Evolutionary conservation across 1,140 invertebrate species (phyloP).

Genomic region (Lethrus apterus): DNA sequence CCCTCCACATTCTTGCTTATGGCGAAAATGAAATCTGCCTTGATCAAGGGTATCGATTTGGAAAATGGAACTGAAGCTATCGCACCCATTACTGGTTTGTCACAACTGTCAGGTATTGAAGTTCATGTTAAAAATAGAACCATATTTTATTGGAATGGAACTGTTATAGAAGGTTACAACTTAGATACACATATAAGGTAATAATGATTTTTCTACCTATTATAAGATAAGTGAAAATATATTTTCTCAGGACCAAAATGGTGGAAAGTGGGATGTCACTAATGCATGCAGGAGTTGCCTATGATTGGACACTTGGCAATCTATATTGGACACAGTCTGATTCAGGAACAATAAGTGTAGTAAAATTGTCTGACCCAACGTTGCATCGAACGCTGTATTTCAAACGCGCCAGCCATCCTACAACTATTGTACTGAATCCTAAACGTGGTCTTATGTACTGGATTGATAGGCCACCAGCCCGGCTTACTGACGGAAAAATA

Average conservation of each 20-base stretch:
- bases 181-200: no score
- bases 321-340: slow-evolving; percentile 72
- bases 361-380: slow-evolving; percentile 47
- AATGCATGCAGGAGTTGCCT: slow-evolving; percentile 62
- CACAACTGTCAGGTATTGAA: slow-evolving; percentile 57
- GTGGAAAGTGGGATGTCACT: no score
- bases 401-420: slow-evolving; percentile 49
- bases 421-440: slow-evolving; percentile 64
- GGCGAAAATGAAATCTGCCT: slow-evolving; percentile 52
- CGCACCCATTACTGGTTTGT: slow-evolving; percentile 49
- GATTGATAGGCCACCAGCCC: slow-evolving; percentile 64
- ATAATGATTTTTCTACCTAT: no score
- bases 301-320: slow-evolving; percentile 74
- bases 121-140: slow-evolving; percentile 55
- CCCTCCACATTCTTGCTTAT: slow-evolving; percentile 53
- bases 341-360: slow-evolving; percentile 53
- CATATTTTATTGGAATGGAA: slow-evolving; percentile 66
- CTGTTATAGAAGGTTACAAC: no score
- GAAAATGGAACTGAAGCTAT: slow-evolving; percentile 48
- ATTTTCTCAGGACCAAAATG: no score
- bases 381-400: slow-evolving; percentile 48
- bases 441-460: slow-evolving; percentile 63
- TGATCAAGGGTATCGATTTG: slow-evolving; percentile 52
- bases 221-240: no score
- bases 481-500: slow-evolving; percentile 49